A percentile compares a stretch with the other conserved stretches of the same genome.
Evolutionary conservation across 64 coral and sea anemone species (phyloP).

Genomic region (Astreopora myriophthalma): DNA sequence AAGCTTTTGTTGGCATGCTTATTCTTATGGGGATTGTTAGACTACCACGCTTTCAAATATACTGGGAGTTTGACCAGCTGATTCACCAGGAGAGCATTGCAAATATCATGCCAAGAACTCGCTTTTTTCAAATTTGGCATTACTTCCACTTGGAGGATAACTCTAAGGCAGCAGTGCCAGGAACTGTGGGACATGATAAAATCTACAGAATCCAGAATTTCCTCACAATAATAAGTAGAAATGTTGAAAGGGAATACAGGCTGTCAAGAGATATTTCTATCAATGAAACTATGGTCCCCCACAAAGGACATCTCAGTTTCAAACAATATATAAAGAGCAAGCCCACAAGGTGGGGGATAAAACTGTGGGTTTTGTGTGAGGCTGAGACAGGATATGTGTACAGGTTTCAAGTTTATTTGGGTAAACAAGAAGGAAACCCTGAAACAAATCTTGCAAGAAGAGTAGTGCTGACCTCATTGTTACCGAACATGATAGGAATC

Average conservation of each 20-base stretch:
- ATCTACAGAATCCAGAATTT: constrained; percentile 50
- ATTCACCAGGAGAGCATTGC: constrained; percentile 30
- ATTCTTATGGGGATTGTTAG: constrained; percentile 69
- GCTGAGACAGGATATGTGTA: constrained; percentile 67
- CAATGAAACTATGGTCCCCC: constrained; percentile 70
- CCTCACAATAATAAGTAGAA: constrained; percentile 19
- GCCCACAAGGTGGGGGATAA: constrained; percentile 76
- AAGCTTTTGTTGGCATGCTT: constrained; percentile 69
- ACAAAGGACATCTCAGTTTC: constrained; percentile 61
- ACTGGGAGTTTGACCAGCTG: constrained; percentile 39
- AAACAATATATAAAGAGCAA: constrained; percentile 79
- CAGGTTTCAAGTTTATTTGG: constrained; percentile 76
- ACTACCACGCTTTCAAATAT: constrained; percentile 47
- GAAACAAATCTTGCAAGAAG: constrained; percentile 49
- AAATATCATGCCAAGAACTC: constrained; percentile 35
- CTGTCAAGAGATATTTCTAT: constrained; percentile 57
- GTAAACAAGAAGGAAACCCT: constrained; percentile 57
- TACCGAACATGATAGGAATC: constrained; percentile 38
- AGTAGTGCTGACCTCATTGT: constrained; percentile 60
- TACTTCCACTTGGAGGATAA: constrained; percentile 73
- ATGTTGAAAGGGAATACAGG: constrained; percentile 55
- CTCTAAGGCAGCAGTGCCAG: background rate
- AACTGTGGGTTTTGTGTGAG: constrained; percentile 71
- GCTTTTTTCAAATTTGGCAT: constrained; percentile 56
- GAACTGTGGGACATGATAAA: constrained; percentile 68